These are phyloP conservation scores for Dorcus parallelipipedus DNA, from an alignment of 2,888 invertebrate genomes.

Conservation along the genomic window DNA sequence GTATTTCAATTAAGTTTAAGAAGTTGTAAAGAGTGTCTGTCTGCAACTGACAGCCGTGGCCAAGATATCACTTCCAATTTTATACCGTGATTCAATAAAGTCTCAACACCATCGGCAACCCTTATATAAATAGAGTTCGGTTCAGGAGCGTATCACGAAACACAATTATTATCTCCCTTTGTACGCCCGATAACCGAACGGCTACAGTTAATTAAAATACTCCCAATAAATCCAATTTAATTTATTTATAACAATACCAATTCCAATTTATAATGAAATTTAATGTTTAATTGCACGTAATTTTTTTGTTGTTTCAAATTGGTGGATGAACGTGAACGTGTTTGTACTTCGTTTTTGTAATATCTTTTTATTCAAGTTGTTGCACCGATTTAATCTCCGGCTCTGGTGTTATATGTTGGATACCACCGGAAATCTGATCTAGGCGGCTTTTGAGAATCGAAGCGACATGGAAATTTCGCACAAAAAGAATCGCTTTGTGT, in stretches of 20 bases:
- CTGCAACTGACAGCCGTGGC: conserved; percentile 42
- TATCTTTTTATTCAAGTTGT: conserved; percentile 6
- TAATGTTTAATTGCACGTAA: no score
- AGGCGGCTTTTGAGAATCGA: conserved; percentile 30
- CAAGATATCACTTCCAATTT: conserved; percentile 48
- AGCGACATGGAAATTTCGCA: conserved; percentile 36
- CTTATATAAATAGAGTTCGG: conserved; percentile 37
- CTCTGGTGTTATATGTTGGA: conserved; percentile 12
- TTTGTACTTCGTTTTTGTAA: background rate
- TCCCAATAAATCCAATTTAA: no score
- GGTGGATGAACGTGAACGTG: background rate
- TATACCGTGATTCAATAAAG: conserved; percentile 46
- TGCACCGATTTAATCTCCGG: conserved; percentile 5
- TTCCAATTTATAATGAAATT: no score
- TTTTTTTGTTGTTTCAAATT: no score
- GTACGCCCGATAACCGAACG: background rate
- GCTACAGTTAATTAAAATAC: background rate
- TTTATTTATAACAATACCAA: no score
- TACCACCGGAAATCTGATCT: conserved; percentile 31
- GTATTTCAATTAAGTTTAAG: conserved; percentile 44
- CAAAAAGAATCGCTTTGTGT: conserved; percentile 37
- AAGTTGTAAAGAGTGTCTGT: conserved; percentile 45
- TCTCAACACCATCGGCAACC: conserved; percentile 47
- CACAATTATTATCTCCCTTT: background rate
- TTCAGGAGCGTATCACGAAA: conserved; percentile 12